Evolutionary conservation across 2,888 invertebrate genomes (phyloP), one percentile per base, ranked within the genome.

Genomic region (Cephus runcator): DNA sequence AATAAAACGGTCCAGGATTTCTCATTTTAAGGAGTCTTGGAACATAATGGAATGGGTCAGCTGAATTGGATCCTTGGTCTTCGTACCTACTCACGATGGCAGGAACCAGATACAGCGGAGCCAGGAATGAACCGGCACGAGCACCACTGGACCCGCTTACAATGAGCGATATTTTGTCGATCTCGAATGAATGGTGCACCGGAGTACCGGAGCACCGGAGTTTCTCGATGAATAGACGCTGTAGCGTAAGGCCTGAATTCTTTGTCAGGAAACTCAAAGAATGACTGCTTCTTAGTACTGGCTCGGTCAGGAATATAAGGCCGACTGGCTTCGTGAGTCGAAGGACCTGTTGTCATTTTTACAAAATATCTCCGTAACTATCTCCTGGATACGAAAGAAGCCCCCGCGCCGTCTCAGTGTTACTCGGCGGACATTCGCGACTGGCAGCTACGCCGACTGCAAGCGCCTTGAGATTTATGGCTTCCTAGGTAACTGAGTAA

Each of bases 271-370:
- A 87, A 87, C 88, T 88, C 87, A 86, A 90, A 88, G 89, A 90
- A 90, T 90, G 89, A 88, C 84, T 84, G 86, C 87, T 86, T 88
- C 89, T 87, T 86, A 84, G 84, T 82, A 83, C 80, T 77, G 35
- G 83, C 81, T 84, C 83, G 84, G 81, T 83, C 83, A 85, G 84
- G 83, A 81, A 84, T 83, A 85, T 82, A 80, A 81, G 81, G 75
- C 78, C 40, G 79, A 69, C 74, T 33, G 75, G 34, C 73, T 78
- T 79, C 74, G 81, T 75, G 78, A 75, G 76, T 75, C 79, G 68
- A 84, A 86, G 87, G 85, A 90, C 88, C 88, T 87, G 88, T 86
- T 84, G 84, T 87, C 87, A 89, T 90, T 89, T 89, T 86, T 82
- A 84, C 81, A 82, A 85, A 84, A 82, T 83, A 80, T 69, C 74